Evolutionary conservation across 2,888 invertebrate species (phyloP), one percentile per base, ranked within the genome.

Genomic region (Drosophila macrospina): DNA sequence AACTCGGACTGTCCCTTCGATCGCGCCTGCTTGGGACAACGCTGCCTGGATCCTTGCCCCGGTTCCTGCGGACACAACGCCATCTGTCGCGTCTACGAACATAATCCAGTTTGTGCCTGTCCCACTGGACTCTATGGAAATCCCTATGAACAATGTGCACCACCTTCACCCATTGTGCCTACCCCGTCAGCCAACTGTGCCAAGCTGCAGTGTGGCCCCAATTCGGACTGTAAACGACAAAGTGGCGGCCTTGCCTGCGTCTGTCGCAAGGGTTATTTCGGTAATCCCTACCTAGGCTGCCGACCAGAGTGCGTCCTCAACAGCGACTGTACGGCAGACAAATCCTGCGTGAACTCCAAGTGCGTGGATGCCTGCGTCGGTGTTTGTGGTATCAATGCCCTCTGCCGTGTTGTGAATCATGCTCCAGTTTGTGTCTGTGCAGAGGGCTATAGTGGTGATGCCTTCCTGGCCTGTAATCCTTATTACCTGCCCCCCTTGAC

Each of bases 231-330:
- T 81, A 93, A 93, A 87, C 94, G 96, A 78, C 91, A 93, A 50
- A 93, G 94, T 74, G 95, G 95, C n/a, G 94, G 94, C 1, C 92
- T 95, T 3, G 93, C 94, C 7, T 97, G 97, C 89, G 93, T 94
- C 71, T 97, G 97, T 90, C 93, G 94, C 62, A 94, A 94, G 60
- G 95, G 95, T 51, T 97, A 95, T 91, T 95, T 94, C 79, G 97
- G 97, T 45, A 96, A 97, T 92, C 96, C 97, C 0, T 95, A 95
- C 78, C 92, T 95, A 69, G 95, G 95, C 5, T 97, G 96, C 84
- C 94, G 95, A 52, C 96, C 96, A 0, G 95, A 97, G 91, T 97
- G 97, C 91, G 95, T 97, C 0, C 94, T 96, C 10, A 97, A 97
- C 89, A 94, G 95, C 15, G 97, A 97, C 90, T 97, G 97, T 90